Conservation (phyloP, 2,888 invertebrate genomes). For the Parasteatoda lunata region DNA sequence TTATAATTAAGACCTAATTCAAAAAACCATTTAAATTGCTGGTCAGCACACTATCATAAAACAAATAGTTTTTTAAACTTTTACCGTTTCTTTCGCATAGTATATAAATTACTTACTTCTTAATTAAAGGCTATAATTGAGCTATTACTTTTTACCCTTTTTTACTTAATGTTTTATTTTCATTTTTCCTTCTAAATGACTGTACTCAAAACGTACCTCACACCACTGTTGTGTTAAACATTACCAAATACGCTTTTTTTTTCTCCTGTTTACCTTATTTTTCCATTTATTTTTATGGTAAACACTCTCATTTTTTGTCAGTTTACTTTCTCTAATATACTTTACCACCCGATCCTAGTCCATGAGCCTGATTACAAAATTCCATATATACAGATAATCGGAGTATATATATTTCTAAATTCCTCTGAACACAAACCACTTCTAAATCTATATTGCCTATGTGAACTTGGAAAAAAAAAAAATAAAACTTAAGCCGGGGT, state of each 20-base stretch:
- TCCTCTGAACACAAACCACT: conserved; percentile 6
- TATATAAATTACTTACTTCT: too few relatives aligned
- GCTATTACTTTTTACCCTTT: too few relatives aligned
- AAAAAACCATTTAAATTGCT: too few relatives aligned
- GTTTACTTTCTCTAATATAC: background rate
- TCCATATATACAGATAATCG: conserved; percentile 60
- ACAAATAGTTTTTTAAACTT: too few relatives aligned
- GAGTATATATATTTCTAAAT: conserved; percentile 38
- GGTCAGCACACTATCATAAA: too few relatives aligned
- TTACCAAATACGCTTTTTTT: conserved; percentile 20
- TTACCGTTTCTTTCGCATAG: too few relatives aligned
- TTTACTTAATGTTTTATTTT: too few relatives aligned
- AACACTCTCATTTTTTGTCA: conserved; percentile 30
- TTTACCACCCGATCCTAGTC: conserved; percentile 26
- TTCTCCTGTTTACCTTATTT: background rate
- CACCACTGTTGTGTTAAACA: background rate
- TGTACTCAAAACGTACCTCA: background rate
- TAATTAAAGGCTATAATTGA: too few relatives aligned
- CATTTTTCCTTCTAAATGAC: too few relatives aligned
- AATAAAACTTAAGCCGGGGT: conserved; percentile 50
- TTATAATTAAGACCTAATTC: too few relatives aligned
- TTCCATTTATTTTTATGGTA: conserved; percentile 25
- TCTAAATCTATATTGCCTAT: background rate
- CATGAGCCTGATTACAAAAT: conserved; percentile 66
- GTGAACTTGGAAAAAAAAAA: background rate